Evolutionary conservation across 2,113 vertebrate species (phyloP).

Genomic region (Psophia crepitans): DNA sequence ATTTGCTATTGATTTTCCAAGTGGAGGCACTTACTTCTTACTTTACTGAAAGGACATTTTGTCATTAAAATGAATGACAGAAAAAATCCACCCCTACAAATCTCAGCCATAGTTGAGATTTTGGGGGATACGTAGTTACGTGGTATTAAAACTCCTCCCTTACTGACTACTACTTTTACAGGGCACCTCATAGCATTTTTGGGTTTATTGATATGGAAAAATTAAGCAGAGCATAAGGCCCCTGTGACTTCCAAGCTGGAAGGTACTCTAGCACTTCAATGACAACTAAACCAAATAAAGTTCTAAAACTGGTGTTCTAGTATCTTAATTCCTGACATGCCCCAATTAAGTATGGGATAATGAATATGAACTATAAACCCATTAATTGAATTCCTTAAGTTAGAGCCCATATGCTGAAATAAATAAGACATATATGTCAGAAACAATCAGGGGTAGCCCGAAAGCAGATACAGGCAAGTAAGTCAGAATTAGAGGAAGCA

Average conservation of each 20-base stretch:
- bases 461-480: not conserved
- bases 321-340: not conserved
- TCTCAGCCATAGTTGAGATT: not conserved
- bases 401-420: not conserved
- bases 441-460: not conserved
- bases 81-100: not conserved
- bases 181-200: not conserved
- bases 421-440: not conserved
- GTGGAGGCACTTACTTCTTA: conserved; percentile 38
- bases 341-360: not conserved
- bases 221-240: not conserved
- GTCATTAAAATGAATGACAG: conserved; percentile 35
- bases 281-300: not conserved
- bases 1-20: conserved; percentile 67
- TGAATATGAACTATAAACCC: not conserved
- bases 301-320: not conserved
- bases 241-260: not conserved
- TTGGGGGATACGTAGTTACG: not conserved
- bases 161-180: not conserved
- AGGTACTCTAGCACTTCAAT: not conserved
- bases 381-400: not conserved
- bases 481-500: not conserved
- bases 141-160: not conserved
- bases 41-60: conserved; percentile 5
- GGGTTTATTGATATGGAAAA: not conserved